These are phyloP conservation scores for Parauchenoglanis punctatus DNA, from an alignment of 2,797 vertebrate genomes.

Conservation along the genomic window DNA sequence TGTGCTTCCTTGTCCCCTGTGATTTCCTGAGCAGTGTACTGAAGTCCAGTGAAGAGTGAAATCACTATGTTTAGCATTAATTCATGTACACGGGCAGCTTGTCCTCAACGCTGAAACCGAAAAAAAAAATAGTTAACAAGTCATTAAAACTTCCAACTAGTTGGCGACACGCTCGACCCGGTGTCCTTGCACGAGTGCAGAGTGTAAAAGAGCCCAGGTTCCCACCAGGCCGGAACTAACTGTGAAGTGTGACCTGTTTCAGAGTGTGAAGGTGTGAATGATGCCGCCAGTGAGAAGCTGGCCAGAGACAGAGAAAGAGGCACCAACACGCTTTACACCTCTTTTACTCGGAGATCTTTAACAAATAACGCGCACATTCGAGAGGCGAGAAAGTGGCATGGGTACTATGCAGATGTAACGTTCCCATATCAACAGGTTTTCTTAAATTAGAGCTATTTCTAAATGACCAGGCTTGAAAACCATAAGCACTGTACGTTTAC, in stretches of 20 bases:
- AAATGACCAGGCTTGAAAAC: neutral
- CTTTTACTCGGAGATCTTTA: constrained; percentile 78
- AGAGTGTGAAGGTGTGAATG: constrained; percentile 78
- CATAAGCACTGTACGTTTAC: neutral
- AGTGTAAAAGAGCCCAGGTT: constrained; percentile 51
- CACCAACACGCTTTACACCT: constrained; percentile 83
- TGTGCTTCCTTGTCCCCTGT: neutral
- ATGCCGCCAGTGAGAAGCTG: constrained; percentile 72
- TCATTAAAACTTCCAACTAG: constrained; percentile 57
- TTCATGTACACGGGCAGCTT: neutral
- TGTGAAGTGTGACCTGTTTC: constrained; percentile 79
- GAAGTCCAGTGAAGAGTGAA: neutral
- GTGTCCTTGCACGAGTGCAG: constrained; percentile 36
- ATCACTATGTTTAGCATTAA: neutral
- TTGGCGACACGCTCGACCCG: constrained; percentile 56
- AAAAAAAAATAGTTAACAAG: constrained; percentile 50
- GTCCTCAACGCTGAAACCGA: constrained; percentile 4
- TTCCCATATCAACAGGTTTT: constrained; percentile 60
- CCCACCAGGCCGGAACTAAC: constrained; percentile 83
- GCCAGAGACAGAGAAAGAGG: constrained; percentile 69
- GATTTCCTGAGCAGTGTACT: neutral
- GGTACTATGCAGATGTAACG: constrained; percentile 39
- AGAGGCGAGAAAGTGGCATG: constrained; percentile 65
- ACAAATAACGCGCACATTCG: constrained; percentile 64
- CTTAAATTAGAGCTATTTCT: neutral